phyloP scores from a whole-genome alignment of 2,888 invertebrate species.

The Ormyrus nitidulus region DNA sequence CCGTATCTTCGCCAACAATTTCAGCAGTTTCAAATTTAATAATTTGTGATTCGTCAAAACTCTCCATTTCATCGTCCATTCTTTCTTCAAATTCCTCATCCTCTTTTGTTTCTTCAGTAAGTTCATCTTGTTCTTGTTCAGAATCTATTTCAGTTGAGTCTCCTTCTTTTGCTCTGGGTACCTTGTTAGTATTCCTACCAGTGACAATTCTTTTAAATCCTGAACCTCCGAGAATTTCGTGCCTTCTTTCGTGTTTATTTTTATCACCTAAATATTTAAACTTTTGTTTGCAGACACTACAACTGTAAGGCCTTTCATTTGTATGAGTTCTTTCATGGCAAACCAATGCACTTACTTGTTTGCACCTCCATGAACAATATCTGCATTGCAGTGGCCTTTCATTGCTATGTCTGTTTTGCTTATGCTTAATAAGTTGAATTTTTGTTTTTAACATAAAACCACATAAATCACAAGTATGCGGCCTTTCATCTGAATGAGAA shows the following conservation, averaged over 20 bases:
- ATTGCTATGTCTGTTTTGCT: constrained; percentile 73
- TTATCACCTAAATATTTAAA: constrained; percentile 74
- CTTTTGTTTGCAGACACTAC: constrained; percentile 71
- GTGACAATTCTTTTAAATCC: constrained; percentile 72
- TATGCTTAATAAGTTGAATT: constrained; percentile 73
- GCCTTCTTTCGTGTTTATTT: constrained; percentile 73
- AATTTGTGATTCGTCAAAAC: constrained; percentile 58
- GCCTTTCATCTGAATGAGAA: constrained; percentile 73
- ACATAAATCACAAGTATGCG: constrained; percentile 71
- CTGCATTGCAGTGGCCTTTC: constrained; percentile 72
- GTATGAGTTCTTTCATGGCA: constrained; percentile 74
- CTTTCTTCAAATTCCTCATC: constrained; percentile 61
- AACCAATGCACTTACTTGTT: constrained; percentile 74
- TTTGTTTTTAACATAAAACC: constrained; percentile 73
- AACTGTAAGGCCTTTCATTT: constrained; percentile 72
- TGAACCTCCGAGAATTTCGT: constrained; percentile 72
- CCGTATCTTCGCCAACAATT: constrained; percentile 61
- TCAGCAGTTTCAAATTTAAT: constrained; percentile 63
- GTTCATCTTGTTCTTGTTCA: constrained; percentile 56
- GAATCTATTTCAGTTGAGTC: constrained; percentile 57
- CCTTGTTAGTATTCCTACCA: constrained; percentile 67
- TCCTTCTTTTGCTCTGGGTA: constrained; percentile 65
- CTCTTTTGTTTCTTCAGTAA: constrained; percentile 51
- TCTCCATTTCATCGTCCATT: constrained; percentile 35
- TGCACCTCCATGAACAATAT: constrained; percentile 72